These are phyloP conservation scores for Bursaphelenchus mucronatus DNA, from an alignment of 1,140 invertebrate genomes.

Conservation along the genomic window DNA sequence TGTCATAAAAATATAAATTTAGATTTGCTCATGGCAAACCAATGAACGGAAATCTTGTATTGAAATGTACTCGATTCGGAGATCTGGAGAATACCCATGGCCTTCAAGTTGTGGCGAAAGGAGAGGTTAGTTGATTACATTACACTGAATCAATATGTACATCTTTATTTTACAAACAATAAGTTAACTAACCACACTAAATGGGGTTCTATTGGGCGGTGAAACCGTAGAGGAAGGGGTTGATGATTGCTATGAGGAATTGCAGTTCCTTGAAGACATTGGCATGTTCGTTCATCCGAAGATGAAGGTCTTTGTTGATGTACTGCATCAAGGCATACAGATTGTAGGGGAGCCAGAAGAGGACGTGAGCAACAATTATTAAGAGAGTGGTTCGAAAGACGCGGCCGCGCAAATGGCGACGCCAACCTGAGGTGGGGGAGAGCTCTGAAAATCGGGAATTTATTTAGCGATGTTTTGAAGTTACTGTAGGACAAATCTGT, in stretches of 20 bases:
- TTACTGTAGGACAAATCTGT: too few species aligned
- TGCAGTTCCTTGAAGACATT: conserved; percentile 59
- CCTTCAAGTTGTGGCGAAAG: not conserved
- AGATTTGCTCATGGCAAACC: conserved; percentile 4
- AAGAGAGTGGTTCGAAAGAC: conserved; percentile 56
- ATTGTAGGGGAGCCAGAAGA: conserved; percentile 59
- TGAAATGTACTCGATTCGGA: not conserved
- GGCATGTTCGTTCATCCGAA: conserved; percentile 42
- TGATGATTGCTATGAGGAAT: conserved; percentile 57
- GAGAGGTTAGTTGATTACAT: not conserved
- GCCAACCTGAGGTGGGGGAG: conserved; percentile 39
- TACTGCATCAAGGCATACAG: conserved; percentile 53
- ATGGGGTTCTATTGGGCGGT: not conserved
- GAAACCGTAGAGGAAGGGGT: conserved; percentile 58
- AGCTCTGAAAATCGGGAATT: not conserved
- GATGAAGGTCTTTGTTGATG: conserved; percentile 37
- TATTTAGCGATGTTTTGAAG: too few species aligned
- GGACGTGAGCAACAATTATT: conserved; percentile 50
- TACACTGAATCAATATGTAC: not conserved
- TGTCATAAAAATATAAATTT: not conserved
- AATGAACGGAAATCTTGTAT: not conserved
- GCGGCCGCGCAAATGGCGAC: conserved; percentile 44
- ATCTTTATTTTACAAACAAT: conserved; percentile 15
- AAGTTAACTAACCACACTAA: not conserved
- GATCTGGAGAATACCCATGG: not conserved